A percentile compares a stretch with the other conserved stretches of the same genome.
Evolutionary conservation across 2,113 vertebrate species (phyloP).

Genomic region (Marmota flaviventris): DNA sequence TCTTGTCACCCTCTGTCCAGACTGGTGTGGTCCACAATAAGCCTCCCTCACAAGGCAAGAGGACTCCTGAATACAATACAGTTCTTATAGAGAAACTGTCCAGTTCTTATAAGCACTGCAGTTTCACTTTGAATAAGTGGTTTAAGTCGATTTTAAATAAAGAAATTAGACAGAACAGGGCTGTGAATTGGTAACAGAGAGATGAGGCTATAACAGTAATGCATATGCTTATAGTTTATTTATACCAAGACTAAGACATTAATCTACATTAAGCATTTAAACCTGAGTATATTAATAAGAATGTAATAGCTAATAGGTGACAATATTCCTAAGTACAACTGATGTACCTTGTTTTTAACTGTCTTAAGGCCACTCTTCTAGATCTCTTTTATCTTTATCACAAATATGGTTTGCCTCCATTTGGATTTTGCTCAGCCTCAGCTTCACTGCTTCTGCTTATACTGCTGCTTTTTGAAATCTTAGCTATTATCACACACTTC

Average conservation of each 20-base stretch:
- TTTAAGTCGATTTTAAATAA: background rate
- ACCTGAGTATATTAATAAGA: background rate
- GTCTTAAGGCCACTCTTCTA: background rate
- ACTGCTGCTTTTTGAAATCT: slow-evolving; percentile 7
- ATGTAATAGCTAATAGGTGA: background rate
- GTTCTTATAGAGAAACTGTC: background rate
- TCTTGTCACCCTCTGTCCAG: background rate
- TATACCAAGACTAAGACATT: slow-evolving; percentile 37
- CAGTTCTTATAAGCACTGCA: background rate
- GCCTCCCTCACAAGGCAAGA: background rate
- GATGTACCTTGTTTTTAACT: slow-evolving; percentile 14
- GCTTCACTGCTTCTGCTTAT: background rate
- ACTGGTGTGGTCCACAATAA: background rate
- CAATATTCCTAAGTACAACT: background rate
- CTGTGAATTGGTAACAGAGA: background rate
- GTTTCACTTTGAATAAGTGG: background rate
- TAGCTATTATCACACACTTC: slow-evolving; percentile 39
- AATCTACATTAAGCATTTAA: slow-evolving; percentile 45
- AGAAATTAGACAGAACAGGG: slow-evolving; percentile 5
- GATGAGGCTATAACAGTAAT: background rate
- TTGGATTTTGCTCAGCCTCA: slow-evolving; percentile 9
- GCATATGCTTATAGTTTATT: background rate
- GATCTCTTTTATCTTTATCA: slow-evolving; percentile 9
- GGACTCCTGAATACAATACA: background rate
- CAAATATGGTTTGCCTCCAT: background rate